phyloP scores from a whole-genome alignment of 1,140 invertebrate species.

The Calosoma granatense region DNA sequence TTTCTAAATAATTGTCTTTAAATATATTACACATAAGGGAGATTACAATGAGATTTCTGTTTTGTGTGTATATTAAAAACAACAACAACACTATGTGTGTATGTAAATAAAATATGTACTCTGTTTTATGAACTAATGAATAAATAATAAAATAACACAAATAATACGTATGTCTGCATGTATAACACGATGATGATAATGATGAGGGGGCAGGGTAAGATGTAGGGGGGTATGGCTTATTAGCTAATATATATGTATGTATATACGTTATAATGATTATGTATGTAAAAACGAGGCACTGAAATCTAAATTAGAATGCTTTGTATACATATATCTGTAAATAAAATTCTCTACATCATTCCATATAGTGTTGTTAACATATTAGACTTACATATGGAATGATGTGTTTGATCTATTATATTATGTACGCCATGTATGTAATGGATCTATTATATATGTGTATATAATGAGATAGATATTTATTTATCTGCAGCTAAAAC shows the following conservation, averaged over 20 bases:
- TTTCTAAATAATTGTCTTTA: conserved; percentile 1
- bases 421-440: no score
- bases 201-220: no score
- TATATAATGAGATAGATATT: conserved; percentile 3
- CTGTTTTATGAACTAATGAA: not conserved
- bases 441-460: conserved; percentile 9
- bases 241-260: not conserved
- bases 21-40: not conserved
- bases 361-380: no score
- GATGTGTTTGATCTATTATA: no score
- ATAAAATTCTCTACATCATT: not conserved
- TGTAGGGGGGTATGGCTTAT: no score
- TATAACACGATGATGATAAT: not conserved
- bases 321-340: conserved; percentile 8
- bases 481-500: not conserved
- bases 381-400: not conserved
- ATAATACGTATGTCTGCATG: not conserved
- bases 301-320: conserved; percentile 1
- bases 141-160: not conserved
- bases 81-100: no score
- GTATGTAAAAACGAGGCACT: conserved; percentile 4
- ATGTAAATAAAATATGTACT: no score
- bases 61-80: no score
- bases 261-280: not conserved
- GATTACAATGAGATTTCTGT: not conserved